Evolutionary conservation across 2,888 invertebrate species (phyloP).

Genomic region (Cristatella mucedo): DNA sequence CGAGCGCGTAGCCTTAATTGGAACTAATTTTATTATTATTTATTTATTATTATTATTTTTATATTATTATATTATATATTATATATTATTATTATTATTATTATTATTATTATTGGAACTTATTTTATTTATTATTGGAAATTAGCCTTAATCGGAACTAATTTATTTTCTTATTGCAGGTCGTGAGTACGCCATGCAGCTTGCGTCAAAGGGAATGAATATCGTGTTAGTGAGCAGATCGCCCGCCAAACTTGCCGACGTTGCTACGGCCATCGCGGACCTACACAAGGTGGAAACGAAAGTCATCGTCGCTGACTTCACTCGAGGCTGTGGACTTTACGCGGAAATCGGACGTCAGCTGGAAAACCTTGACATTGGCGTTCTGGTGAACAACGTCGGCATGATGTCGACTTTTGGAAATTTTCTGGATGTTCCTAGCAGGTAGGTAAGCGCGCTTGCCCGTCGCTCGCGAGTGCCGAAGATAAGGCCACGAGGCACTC

Average conservation of each 20-base stretch:
- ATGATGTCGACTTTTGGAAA: conserved; percentile 62
- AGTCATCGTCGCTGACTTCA: conserved; percentile 65
- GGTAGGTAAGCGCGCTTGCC: no score
- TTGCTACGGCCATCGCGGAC: conserved; percentile 29
- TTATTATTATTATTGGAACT: no score
- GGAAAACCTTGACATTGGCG: conserved; percentile 62
- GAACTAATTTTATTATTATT: no score
- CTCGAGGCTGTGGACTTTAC: conserved; percentile 52
- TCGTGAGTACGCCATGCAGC: conserved; percentile 31
- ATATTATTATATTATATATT: no score
- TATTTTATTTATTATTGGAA: no score
- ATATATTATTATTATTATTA: no score
- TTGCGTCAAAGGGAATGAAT: conserved; percentile 27
- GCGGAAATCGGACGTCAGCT: conserved; percentile 51
- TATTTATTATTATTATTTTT: no score
- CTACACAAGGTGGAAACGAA: conserved; percentile 55
- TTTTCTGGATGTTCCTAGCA: conserved; percentile 31
- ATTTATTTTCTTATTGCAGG: no score
- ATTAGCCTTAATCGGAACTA: no score
- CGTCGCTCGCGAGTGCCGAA: no score
- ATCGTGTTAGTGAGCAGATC: conserved; percentile 34
- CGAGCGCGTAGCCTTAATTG: no score
- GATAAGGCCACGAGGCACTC: no score
- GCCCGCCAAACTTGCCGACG: conserved; percentile 25
- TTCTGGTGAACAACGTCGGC: conserved; percentile 81